Conservation (phyloP, 2,113 vertebrate species). For the Dicrurus megarhynchus region DNA sequence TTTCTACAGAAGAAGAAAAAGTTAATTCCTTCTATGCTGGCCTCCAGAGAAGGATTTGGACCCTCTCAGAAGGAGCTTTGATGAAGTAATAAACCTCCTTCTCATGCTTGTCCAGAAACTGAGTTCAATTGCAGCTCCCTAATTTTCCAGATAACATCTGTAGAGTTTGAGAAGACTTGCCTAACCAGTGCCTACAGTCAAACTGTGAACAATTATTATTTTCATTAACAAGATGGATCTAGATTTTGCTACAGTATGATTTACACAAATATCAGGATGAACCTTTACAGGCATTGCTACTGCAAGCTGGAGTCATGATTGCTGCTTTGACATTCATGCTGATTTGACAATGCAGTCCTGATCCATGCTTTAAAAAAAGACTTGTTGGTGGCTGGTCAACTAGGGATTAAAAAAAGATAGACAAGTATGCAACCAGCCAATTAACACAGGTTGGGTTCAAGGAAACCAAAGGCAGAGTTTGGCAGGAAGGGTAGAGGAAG, state of each 20-base stretch:
- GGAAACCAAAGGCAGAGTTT: not conserved
- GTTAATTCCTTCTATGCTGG: not conserved
- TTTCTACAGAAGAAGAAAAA: conserved; percentile 11
- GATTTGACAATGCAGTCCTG: not conserved
- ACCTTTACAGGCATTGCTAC: not conserved
- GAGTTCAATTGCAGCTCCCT: not conserved
- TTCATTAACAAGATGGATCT: conserved; percentile 19
- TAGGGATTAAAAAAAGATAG: not conserved
- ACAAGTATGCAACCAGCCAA: not conserved
- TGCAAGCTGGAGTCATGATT: not conserved
- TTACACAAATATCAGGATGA: not conserved
- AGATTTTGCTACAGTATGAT: not conserved
- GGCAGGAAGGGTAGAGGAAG: not conserved
- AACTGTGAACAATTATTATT: conserved; percentile 12
- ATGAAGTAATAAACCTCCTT: conserved; percentile 17
- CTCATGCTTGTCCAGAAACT: conserved; percentile 20
- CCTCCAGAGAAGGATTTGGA: conserved; percentile 11
- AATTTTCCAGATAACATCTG: conserved; percentile 58
- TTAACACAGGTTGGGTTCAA: not conserved
- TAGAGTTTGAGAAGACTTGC: conserved; percentile 38
- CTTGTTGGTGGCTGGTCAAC: not conserved
- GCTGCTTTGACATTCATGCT: not conserved
- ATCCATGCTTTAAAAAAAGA: not conserved
- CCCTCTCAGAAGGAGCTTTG: not conserved
- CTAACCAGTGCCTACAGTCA: conserved; percentile 32